phyloP scores from a whole-genome alignment of 2,888 invertebrate species.

The Tetranychus piercei region DNA sequence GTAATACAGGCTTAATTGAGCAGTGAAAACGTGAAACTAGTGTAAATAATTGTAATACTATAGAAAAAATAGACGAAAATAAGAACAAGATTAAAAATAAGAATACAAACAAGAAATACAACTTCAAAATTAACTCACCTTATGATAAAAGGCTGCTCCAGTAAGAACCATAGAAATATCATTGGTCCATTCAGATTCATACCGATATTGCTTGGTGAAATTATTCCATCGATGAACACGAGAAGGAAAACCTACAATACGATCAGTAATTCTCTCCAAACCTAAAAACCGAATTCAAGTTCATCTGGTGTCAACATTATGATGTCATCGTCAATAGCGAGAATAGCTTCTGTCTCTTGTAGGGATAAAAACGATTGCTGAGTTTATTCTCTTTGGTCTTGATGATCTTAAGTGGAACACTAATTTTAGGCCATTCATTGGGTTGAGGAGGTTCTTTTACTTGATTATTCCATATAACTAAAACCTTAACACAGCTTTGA shows the following conservation, averaged over 20 bases:
- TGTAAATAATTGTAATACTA: conserved; percentile 79
- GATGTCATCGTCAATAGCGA: conserved; percentile 88
- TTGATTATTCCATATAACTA: conserved; percentile 93
- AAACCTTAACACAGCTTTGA: conserved; percentile 71
- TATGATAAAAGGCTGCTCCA: conserved; percentile 90
- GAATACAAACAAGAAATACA: no score
- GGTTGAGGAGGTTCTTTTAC: conserved; percentile 68
- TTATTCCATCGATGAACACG: conserved; percentile 87
- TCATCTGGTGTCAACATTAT: conserved; percentile 87
- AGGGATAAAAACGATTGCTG: conserved; percentile 87
- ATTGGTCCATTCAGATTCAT: conserved; percentile 94
- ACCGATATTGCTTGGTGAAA: conserved; percentile 61
- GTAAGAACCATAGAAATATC: conserved; percentile 80
- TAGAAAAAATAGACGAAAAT: conserved; percentile 21
- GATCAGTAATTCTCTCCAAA: conserved; percentile 88
- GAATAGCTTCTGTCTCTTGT: conserved; percentile 85
- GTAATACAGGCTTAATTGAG: no score
- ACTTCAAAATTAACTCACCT: conserved; percentile 38
- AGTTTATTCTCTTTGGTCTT: conserved; percentile 73
- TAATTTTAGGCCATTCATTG: conserved; percentile 63
- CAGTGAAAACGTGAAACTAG: no score
- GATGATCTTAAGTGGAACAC: conserved; percentile 71
- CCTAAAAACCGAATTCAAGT: conserved; percentile 82
- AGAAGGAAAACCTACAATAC: conserved; percentile 88
- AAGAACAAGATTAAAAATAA: background rate